phyloP scores from a whole-genome alignment of 2,797 vertebrate genomes.

The Brachyalestes nurse region DNA sequence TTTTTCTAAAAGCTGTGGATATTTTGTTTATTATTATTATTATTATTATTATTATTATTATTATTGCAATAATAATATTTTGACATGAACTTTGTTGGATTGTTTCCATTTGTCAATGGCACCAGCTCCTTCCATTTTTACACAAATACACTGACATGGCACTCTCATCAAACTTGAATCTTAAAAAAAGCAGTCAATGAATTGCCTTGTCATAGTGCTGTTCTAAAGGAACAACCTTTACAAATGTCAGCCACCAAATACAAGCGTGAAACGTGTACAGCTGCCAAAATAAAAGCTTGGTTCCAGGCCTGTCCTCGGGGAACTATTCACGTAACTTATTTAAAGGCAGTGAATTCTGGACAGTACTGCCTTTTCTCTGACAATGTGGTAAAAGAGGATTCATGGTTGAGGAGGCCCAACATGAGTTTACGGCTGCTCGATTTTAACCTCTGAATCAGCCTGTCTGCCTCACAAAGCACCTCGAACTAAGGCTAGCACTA shows the following conservation, averaged over 20 bases:
- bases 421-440: background rate
- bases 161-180: conserved; percentile 33
- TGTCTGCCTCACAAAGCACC: background rate
- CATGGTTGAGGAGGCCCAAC: background rate
- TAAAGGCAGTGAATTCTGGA: background rate
- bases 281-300: conserved; percentile 17
- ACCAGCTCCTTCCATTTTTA: conserved; percentile 28
- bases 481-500: background rate
- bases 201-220: background rate
- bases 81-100: background rate
- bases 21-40: conserved; percentile 53
- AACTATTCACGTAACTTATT: conserved; percentile 8
- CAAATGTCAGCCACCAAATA: conserved; percentile 1
- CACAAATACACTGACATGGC: conserved; percentile 37
- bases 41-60: conserved; percentile 50
- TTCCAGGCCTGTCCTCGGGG: background rate
- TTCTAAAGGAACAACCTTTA: background rate
- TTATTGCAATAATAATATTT: conserved; percentile 34
- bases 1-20: conserved; percentile 48
- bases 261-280: background rate
- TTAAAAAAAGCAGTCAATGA: background rate
- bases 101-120: background rate
- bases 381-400: background rate
- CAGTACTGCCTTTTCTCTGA: conserved; percentile 12
- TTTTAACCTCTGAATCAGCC: background rate